phyloP scores from a whole-genome alignment of 2,113 vertebrate genomes.

The Nettapus auritus region DNA sequence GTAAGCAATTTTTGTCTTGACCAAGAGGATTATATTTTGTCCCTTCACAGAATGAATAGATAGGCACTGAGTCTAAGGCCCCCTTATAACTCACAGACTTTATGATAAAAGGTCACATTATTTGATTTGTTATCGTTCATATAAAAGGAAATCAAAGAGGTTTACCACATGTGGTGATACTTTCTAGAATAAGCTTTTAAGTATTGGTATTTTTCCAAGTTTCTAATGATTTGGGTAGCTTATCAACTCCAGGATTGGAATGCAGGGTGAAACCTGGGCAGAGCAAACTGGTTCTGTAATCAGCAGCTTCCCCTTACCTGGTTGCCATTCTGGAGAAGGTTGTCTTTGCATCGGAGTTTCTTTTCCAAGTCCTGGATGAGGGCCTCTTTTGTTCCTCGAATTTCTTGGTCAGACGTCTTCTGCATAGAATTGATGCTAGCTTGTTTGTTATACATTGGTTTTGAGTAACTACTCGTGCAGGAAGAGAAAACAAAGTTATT shows the following conservation, averaged over 20 bases:
- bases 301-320: conserved; percentile 80
- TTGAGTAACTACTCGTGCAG: conserved; percentile 80
- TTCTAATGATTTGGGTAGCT: neutral
- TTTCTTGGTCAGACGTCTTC: conserved; percentile 89
- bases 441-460: conserved; percentile 85
- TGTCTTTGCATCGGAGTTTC: conserved; percentile 91
- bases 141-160: neutral
- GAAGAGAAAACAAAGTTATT: conserved; percentile 32
- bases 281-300: neutral
- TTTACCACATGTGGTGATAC: neutral
- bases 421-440: conserved; percentile 76
- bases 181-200: neutral
- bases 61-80: neutral
- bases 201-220: neutral
- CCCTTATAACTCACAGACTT: neutral
- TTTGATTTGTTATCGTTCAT: neutral
- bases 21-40: neutral
- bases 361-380: conserved; percentile 96
- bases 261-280: too few relatives aligned
- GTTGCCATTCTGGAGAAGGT: conserved; percentile 84
- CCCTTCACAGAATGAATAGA: neutral
- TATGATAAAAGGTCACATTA: neutral
- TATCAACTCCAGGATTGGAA: neutral
- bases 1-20: neutral
- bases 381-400: conserved; percentile 95